These are phyloP conservation scores for Adelges cooleyi DNA, from an alignment of 1,140 invertebrate species.

Conservation along the genomic window DNA sequence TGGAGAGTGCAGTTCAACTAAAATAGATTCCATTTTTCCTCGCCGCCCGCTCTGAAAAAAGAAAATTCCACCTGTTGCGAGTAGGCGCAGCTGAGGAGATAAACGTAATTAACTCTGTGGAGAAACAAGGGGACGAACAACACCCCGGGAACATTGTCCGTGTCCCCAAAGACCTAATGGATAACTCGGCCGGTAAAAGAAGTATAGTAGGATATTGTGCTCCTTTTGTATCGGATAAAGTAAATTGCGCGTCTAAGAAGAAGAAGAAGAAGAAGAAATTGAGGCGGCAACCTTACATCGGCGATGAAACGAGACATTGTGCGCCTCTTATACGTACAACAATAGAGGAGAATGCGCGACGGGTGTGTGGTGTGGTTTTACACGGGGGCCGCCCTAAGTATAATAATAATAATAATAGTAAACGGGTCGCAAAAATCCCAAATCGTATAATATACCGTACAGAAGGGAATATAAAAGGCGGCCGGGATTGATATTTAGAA, in stretches of 20 bases:
- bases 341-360: background rate
- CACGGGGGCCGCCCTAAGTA: background rate
- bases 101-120: slow-evolving; percentile 23
- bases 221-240: slow-evolving; percentile 21
- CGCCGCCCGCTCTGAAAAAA: too few relatives aligned
- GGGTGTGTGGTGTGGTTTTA: background rate
- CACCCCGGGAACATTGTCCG: background rate
- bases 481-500: too few relatives aligned
- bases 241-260: slow-evolving; percentile 25
- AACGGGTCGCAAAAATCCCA: background rate
- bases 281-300: background rate
- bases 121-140: background rate
- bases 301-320: background rate
- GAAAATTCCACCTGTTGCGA: slow-evolving; percentile 23
- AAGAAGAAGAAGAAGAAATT: too few relatives aligned
- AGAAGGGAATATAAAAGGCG: too few relatives aligned
- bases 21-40: too few relatives aligned
- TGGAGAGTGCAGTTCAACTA: too few relatives aligned
- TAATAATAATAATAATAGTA: background rate
- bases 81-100: background rate
- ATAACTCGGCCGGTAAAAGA: background rate
- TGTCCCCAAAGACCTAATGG: slow-evolving; percentile 20
- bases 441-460: too few relatives aligned
- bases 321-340: background rate
- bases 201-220: too few relatives aligned